phyloP scores from a whole-genome alignment of 35 echinoderm and acorn worm genomes.

The Diadema setosum region DNA sequence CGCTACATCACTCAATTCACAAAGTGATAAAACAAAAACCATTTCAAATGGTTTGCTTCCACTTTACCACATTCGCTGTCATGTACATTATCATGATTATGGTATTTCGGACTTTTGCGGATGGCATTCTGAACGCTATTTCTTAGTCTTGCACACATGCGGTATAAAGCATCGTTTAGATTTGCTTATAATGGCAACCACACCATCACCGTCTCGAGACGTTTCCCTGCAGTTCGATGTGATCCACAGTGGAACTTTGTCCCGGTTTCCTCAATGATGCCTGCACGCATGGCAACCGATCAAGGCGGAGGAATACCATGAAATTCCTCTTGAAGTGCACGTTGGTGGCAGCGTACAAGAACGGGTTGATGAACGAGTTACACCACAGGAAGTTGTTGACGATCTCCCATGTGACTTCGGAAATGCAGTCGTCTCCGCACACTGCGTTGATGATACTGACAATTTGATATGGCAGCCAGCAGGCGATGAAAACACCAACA shows the following conservation, averaged over 20 bases:
- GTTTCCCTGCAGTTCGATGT: no score
- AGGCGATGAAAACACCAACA: slow-evolving; percentile 35
- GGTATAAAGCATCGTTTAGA: no score
- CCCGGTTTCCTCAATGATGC: background rate
- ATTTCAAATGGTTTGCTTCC: no score
- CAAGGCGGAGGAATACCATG: background rate
- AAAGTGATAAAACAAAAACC: no score
- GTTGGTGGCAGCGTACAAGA: slow-evolving; percentile 56
- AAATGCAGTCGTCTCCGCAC: slow-evolving; percentile 19
- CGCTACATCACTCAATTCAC: no score
- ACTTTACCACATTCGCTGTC: no score
- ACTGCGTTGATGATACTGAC: background rate
- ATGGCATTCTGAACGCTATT: no score
- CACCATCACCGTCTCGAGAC: no score
- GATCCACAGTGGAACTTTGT: background rate
- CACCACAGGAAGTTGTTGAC: slow-evolving; percentile 58
- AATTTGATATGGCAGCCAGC: slow-evolving; percentile 49
- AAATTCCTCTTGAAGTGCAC: slow-evolving; percentile 36
- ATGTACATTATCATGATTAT: no score
- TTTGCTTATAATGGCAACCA: no score
- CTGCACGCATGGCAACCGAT: background rate
- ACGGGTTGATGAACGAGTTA: slow-evolving; percentile 62
- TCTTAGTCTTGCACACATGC: no score
- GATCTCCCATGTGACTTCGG: slow-evolving; percentile 36
- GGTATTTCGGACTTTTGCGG: no score